Evolutionary conservation across 2,113 vertebrate species (phyloP).

Genomic region (Pleuronectes platessa): DNA sequence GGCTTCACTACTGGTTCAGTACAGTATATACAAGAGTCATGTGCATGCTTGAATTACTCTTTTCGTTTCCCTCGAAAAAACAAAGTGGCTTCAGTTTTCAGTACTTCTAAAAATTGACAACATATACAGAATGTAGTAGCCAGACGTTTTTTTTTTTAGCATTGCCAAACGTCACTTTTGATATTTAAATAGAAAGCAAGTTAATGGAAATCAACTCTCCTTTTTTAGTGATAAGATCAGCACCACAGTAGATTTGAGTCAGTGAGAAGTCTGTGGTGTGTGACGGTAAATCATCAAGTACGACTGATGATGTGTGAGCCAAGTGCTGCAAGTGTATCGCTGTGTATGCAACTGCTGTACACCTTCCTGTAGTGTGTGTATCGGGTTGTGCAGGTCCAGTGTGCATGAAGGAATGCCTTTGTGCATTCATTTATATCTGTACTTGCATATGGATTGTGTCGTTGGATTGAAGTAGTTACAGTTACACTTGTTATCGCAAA

Average conservation of each 20-base stretch:
- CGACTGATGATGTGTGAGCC: conserved; percentile 7
- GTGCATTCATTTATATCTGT: conserved; percentile 35
- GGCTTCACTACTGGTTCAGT: conserved; percentile 47
- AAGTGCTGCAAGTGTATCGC: conserved; percentile 9
- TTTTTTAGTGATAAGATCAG: conserved; percentile 19
- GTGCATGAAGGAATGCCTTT: conserved; percentile 1
- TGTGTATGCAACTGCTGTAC: conserved; percentile 1
- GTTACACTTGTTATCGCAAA: conserved; percentile 23
- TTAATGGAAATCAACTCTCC: not conserved
- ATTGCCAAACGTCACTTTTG: conserved; percentile 38
- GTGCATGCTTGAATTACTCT: conserved; percentile 70
- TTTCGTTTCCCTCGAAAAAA: conserved; percentile 51
- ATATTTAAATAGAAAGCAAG: not conserved
- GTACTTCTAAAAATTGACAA: conserved; percentile 68
- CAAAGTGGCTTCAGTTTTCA: conserved; percentile 78
- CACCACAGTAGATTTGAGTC: conserved; percentile 19
- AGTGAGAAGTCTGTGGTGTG: conserved; percentile 11
- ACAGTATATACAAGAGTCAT: conserved; percentile 76
- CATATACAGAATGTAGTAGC: conserved; percentile 46
- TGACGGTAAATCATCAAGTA: conserved; percentile 12
- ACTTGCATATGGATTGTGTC: conserved; percentile 3
- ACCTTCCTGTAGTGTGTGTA: conserved; percentile 34
- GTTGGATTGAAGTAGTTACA: conserved; percentile 1
- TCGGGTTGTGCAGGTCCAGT: conserved; percentile 35
- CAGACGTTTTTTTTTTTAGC: conserved; percentile 26